Base-by-base conservation (phyloP, 2,113 vertebrate species). In the Hylia prasina region DNA sequence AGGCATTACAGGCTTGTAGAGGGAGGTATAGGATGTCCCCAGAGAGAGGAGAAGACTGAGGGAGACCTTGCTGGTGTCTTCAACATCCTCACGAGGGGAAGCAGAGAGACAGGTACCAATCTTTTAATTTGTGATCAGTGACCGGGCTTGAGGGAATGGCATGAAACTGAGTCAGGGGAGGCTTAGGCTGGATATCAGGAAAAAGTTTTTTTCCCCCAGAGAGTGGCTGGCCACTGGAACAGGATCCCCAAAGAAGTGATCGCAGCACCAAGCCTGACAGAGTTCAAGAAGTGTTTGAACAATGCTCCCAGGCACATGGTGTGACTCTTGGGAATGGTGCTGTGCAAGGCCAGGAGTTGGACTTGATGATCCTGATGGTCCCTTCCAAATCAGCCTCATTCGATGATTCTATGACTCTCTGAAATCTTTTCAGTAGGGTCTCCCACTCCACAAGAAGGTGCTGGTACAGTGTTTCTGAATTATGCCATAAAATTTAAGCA, bases 101-200 rank as follows among this genome's bases (percentile, higher is more conserved):
- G 33, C 11, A 33, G 33, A 51, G 33, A 15, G 13, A 3, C 8
- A 16, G 10, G 15, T 39, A 39, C 16, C 13, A 15, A 60, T 15
- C 24, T n/a, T 50, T 53, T n/a, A 1, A n/a, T n/a, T 69, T 0
- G 0, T 45, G 28, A 45, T 10, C 22, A 39, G 28, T 13, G 19
- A 37, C 33, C 18, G 22, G 27, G 7, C 22, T 60, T 44, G 30
- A 47, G 40, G n/a, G 30, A 60, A 68, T n/a, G 27, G 22, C 11
- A 37, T 23, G 33, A 51, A 68, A 42, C 16, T 37, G 22, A 60
- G 45, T 10, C 14, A 42, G 17, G 13, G 12, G 12, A 50, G 8
- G 12, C 20, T 51, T 44, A 58, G 22, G 8, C 11, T 58, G 12
- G 12, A 27, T 44, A 58, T 57, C 5, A 81, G 44, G 51, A 33